These are phyloP conservation scores for Oxycera nigricornis DNA, from an alignment of 2,888 invertebrate species.

Conservation along the genomic window DNA sequence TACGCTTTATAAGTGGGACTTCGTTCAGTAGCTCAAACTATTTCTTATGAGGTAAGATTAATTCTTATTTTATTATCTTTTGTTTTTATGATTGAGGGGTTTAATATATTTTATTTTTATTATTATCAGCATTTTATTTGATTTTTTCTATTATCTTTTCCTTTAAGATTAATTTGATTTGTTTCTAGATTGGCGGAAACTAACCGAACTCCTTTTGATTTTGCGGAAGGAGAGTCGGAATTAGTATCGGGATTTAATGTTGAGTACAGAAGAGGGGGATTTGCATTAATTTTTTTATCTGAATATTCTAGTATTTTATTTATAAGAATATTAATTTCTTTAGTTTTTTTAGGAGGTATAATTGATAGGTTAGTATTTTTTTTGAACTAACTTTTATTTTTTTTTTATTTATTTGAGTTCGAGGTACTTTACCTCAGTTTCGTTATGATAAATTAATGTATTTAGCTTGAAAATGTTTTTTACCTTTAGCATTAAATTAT, in stretches of 20 bases:
- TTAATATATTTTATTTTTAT: slow-evolving; percentile 65
- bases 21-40: slow-evolving; percentile 74
- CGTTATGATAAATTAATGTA: slow-evolving; percentile 79
- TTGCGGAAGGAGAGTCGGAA: slow-evolving; percentile 80
- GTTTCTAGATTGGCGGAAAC: slow-evolving; percentile 72
- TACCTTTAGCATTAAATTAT: slow-evolving; percentile 70
- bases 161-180: slow-evolving; percentile 67
- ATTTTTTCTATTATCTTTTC: slow-evolving; percentile 66
- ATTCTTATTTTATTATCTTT: slow-evolving; percentile 70
- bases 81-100: slow-evolving; percentile 66
- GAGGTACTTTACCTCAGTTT: slow-evolving; percentile 73
- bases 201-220: slow-evolving; percentile 80
- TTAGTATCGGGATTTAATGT: slow-evolving; percentile 82
- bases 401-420: slow-evolving; percentile 71
- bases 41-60: slow-evolving; percentile 79
- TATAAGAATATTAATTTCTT: slow-evolving; percentile 68
- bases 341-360: slow-evolving; percentile 68
- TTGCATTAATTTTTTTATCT: slow-evolving; percentile 77
- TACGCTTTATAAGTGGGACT: slow-evolving; percentile 74
- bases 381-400: slow-evolving; percentile 59
- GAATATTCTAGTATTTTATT: slow-evolving; percentile 75
- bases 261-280: slow-evolving; percentile 74
- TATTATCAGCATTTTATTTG: slow-evolving; percentile 65
- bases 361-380: slow-evolving; percentile 63
- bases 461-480: slow-evolving; percentile 72